phyloP scores from a whole-genome alignment of 2,888 invertebrate species.

The Meteorus colon region DNA sequence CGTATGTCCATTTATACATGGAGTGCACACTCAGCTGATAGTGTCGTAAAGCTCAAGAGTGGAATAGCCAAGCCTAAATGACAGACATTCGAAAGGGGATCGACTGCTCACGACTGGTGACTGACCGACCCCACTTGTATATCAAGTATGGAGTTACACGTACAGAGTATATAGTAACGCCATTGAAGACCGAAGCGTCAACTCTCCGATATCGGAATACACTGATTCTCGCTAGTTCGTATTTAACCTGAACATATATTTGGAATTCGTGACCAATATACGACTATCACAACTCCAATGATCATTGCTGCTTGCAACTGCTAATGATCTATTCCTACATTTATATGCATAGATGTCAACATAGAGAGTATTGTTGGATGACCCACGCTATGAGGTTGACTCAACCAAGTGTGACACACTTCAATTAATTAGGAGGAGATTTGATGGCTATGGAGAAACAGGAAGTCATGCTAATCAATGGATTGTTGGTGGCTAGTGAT shows the following conservation, averaged over 20 bases:
- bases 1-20: constrained; percentile 44
- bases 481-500: constrained; percentile 69
- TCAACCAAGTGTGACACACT: constrained; percentile 54
- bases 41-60: constrained; percentile 66
- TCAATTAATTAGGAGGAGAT: constrained; percentile 66
- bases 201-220: background rate
- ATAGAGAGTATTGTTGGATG: constrained; percentile 1
- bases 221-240: background rate
- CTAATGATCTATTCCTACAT: no score
- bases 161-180: background rate
- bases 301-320: no score
- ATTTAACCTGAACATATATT: background rate
- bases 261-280: background rate
- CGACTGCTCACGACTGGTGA: constrained; percentile 70
- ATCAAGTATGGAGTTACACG: constrained; percentile 4
- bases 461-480: constrained; percentile 69
- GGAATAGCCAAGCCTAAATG: constrained; percentile 67
- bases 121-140: constrained; percentile 60
- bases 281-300: background rate
- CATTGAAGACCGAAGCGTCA: background rate
- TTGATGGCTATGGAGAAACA: constrained; percentile 19
- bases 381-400: constrained; percentile 21
- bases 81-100: constrained; percentile 64
- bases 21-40: constrained; percentile 64
- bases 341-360: background rate